Evolutionary conservation across 2,797 vertebrate species (phyloP).

Genomic region (Myotis pilosus): DNA sequence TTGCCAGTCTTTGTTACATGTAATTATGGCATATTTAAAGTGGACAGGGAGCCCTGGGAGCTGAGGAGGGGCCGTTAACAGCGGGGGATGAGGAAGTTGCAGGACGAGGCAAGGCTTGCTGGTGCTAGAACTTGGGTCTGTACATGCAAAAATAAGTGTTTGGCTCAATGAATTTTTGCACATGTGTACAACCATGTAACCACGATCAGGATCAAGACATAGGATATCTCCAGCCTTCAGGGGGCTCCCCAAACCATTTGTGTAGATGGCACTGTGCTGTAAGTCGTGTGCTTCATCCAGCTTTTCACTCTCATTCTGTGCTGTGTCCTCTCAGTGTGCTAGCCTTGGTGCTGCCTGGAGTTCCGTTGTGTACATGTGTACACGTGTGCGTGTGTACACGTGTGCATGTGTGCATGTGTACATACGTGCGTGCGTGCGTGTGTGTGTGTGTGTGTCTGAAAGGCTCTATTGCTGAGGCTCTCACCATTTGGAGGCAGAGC

Average conservation of each 20-base stretch:
- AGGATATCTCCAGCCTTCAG: too few relatives aligned
- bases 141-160: neutral
- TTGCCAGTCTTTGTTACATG: neutral
- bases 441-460: rapidly evolving
- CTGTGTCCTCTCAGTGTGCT: neutral
- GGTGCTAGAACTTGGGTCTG: neutral
- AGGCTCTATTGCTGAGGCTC: neutral
- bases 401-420: rapidly evolving
- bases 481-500: rapidly evolving
- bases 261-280: neutral
- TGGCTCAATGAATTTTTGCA: neutral
- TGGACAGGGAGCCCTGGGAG: neutral
- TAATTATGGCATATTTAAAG: neutral
- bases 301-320: neutral
- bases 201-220: neutral
- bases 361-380: rapidly evolving
- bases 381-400: neutral
- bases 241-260: neutral
- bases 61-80: neutral
- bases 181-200: neutral
- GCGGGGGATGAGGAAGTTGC: neutral
- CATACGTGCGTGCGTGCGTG: rapidly evolving
- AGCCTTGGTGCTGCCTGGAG: neutral
- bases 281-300: neutral
- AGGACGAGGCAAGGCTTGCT: neutral